Evolutionary conservation across 2,113 vertebrate species (phyloP).

Genomic region (Trogon melanurus): DNA sequence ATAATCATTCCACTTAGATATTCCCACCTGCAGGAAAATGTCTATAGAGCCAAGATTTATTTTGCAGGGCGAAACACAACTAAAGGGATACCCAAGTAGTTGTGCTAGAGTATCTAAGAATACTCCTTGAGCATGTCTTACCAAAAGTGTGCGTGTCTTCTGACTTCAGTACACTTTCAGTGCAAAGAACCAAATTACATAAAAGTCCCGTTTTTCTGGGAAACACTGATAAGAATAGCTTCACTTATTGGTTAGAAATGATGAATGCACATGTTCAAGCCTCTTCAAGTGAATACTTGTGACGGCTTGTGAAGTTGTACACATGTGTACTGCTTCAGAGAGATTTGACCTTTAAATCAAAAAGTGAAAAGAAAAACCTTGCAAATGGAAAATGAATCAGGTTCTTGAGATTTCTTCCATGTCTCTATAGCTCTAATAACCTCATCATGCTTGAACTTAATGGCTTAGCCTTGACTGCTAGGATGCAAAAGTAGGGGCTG

Average conservation of each 20-base stretch:
- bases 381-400: neutral
- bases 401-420: neutral
- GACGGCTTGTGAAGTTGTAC: neutral
- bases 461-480: neutral
- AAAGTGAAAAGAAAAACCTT: neutral
- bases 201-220: neutral
- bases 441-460: neutral
- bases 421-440: neutral
- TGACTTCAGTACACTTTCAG: neutral
- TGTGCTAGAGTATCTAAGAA: neutral
- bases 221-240: neutral
- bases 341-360: constrained; percentile 5
- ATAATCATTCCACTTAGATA: neutral
- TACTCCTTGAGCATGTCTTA: neutral
- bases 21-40: neutral
- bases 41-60: neutral
- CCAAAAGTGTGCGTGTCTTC: neutral
- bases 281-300: neutral
- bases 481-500: neutral
- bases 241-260: neutral
- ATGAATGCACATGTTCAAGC: neutral
- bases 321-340: neutral
- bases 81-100: neutral
- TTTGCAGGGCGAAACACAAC: neutral
- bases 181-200: neutral